Evolutionary conservation across 2,797 vertebrate genomes (phyloP), one percentile per base, ranked within the genome.

Genomic region (Spinus olivaceus): DNA sequence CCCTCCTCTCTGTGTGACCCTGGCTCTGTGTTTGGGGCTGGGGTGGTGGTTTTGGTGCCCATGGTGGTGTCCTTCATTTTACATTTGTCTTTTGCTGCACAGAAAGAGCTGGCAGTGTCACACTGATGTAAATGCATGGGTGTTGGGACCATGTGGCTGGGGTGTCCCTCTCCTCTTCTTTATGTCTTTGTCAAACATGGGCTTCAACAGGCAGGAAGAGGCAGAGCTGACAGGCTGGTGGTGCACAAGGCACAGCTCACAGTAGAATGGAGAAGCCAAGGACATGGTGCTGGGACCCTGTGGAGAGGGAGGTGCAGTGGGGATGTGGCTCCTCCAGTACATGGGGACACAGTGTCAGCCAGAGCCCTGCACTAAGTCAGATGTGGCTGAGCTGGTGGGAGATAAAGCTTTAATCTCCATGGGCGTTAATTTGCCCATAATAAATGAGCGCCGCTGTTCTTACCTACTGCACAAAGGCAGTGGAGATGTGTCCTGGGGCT

Each of bases 401-500:
- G 89, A 82, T 86, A 77, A 93, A 94, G 74, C 64, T 92, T 95
- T 94, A 88, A 93, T 92, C 91, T 90, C 69, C 33, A 7, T 65
- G 69, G 61, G 81, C 0, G 3, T 81, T 95, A 94, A 88, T 96
- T 95, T 95, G 60, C 82, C 39, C 11, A 1, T 88, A 77, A 63
- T 88, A 96, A 97, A 86, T 83, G 77, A 88, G 64, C 0, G 0
- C 35, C 0, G 0, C 47, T 71, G 30, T 59, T 67, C 33, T 81
- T 37, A 72, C 88, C 65, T 83, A 35, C 51, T 57, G 67, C 73
- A 77, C 57, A 85, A 77, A 78, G 60, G 56, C 89, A 69, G 20
- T 1, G 0, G 73, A 69, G 73, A 51, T 79, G 47, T 64, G 50
- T 78, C 73, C 37, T 59, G 73, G 39, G 77, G 69, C 42, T 90